These are phyloP conservation scores for Polia nebulosa DNA, from an alignment of 2,888 invertebrate genomes.

Conservation along the genomic window DNA sequence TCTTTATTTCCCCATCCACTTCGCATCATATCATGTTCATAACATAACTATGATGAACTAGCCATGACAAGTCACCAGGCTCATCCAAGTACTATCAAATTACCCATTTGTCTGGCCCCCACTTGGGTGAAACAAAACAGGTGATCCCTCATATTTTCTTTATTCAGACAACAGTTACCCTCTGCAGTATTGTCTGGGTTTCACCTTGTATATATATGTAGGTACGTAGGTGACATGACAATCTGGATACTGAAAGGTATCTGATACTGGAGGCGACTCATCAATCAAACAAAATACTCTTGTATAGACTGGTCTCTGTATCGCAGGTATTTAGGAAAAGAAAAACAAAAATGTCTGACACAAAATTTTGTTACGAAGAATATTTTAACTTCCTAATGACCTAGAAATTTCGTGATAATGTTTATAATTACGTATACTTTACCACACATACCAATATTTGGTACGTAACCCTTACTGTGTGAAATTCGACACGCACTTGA, in stretches of 20 bases:
- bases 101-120: constrained; percentile 50
- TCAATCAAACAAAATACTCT: constrained; percentile 39
- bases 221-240: constrained; percentile 20
- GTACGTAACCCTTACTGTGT: too few relatives aligned
- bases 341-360: too few relatives aligned
- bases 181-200: constrained; percentile 37
- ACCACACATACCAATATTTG: too few relatives aligned
- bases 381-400: too few relatives aligned
- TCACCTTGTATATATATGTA: constrained; percentile 20
- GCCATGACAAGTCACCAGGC: constrained; percentile 35
- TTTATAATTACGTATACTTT: too few relatives aligned
- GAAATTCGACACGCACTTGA: too few relatives aligned
- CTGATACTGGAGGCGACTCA: constrained; percentile 19
- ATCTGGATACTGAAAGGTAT: constrained; percentile 39
- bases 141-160: constrained; percentile 53
- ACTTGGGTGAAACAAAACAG: constrained; percentile 49
- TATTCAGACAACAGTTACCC: constrained; percentile 50
- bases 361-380: too few relatives aligned
- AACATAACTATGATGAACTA: constrained; percentile 45
- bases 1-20: constrained; percentile 26
- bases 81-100: constrained; percentile 40
- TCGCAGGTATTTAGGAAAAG: neutral
- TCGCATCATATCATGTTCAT: constrained; percentile 33
- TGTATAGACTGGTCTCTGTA: neutral
- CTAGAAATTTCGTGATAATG: too few relatives aligned